These are phyloP conservation scores for Perodicticus potto DNA, from an alignment of 2,797 vertebrate species.

Conservation along the genomic window DNA sequence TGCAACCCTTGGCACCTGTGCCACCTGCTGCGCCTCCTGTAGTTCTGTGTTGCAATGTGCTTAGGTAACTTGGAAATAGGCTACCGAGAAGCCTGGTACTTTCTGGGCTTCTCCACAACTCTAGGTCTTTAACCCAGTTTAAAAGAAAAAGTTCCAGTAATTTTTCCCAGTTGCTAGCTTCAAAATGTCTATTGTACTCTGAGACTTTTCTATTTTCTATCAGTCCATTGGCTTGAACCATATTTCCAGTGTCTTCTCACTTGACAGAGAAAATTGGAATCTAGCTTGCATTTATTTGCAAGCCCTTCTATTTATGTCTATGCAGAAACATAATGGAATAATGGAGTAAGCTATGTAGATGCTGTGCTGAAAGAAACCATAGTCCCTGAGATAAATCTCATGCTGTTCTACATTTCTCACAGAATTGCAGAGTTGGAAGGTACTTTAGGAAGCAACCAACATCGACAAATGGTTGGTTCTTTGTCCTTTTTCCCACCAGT, in stretches of 20 bases:
- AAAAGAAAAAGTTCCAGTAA: not conserved
- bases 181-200: not conserved
- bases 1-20: not conserved
- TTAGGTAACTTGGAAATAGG: not conserved
- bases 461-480: not conserved
- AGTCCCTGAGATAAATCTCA: not conserved
- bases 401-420: not conserved
- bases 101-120: not conserved
- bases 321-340: not conserved
- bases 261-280: conserved; percentile 33
- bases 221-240: not conserved
- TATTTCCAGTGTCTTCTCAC: not conserved
- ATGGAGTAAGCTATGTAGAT: not conserved
- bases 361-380: conserved; percentile 1
- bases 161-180: not conserved
- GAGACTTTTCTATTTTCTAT: not conserved
- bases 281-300: not conserved
- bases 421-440: not conserved
- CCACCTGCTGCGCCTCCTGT: not conserved
- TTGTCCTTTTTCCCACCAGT: not conserved
- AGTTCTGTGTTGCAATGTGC: not conserved
- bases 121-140: not conserved
- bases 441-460: not conserved
- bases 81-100: not conserved
- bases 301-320: not conserved